Conservation (phyloP, 2,888 invertebrate genomes). For the Ennomos fuscantarius region DNA sequence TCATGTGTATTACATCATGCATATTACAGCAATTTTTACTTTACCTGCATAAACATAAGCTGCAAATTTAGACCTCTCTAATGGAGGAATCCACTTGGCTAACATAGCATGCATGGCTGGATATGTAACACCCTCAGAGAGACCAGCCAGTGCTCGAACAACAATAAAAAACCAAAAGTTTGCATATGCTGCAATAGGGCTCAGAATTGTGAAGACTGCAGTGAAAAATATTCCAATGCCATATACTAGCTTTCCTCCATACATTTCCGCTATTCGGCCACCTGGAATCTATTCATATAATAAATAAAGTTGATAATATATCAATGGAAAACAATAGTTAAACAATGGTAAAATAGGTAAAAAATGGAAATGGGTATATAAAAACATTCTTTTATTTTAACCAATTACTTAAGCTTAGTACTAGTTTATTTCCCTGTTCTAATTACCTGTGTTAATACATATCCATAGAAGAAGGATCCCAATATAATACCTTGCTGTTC, state of each 20-base stretch:
- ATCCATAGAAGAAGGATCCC: slow-evolving; percentile 94
- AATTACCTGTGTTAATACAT: slow-evolving; percentile 90
- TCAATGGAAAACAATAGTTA: too few species aligned
- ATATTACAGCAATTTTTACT: slow-evolving; percentile 29
- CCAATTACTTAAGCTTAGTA: too few species aligned
- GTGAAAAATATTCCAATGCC: slow-evolving; percentile 93
- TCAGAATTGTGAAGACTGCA: slow-evolving; percentile 92
- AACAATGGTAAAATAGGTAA: not conserved
- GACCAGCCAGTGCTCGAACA: slow-evolving; percentile 92
- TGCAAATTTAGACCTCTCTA: slow-evolving; percentile 95
- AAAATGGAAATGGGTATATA: too few species aligned
- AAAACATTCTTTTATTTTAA: too few species aligned
- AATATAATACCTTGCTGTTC: slow-evolving; percentile 92
- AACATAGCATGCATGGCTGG: slow-evolving; percentile 98
- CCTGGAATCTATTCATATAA: slow-evolving; percentile 84
- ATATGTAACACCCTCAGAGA: slow-evolving; percentile 96
- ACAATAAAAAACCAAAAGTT: slow-evolving; percentile 89
- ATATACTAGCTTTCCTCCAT: slow-evolving; percentile 95
- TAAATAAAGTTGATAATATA: too few species aligned
- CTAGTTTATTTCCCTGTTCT: too few species aligned
- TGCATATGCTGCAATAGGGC: slow-evolving; percentile 91
- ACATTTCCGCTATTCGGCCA: slow-evolving; percentile 92
- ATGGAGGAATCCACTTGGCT: slow-evolving; percentile 96
- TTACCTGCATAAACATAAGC: slow-evolving; percentile 93
- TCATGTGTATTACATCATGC: too few species aligned